These are phyloP conservation scores for Phrynocephalus versicolor DNA, from an alignment of 2,113 vertebrate species.

Conservation along the genomic window DNA sequence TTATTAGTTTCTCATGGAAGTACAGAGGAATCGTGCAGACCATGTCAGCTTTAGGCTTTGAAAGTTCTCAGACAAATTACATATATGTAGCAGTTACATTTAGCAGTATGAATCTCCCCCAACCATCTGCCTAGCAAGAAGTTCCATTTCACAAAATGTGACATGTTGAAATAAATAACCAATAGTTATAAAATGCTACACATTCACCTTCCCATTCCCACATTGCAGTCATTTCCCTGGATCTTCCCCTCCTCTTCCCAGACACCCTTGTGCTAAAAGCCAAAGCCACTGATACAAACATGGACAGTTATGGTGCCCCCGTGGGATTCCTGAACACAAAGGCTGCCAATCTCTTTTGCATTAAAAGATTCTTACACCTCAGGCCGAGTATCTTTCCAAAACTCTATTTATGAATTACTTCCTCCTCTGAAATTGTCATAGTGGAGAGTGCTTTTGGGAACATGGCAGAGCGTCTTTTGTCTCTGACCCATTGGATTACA, in stretches of 20 bases:
- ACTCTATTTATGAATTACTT: neutral
- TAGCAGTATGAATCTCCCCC: neutral
- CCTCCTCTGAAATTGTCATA: neutral
- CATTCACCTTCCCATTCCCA: neutral
- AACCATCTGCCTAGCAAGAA: too few relatives aligned
- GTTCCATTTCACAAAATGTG: neutral
- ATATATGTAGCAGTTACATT: too few relatives aligned
- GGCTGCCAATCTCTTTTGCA: neutral
- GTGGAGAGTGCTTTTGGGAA: neutral
- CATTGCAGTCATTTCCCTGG: neutral
- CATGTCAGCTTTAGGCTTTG: neutral
- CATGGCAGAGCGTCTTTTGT: too few relatives aligned
- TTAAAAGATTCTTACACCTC: neutral
- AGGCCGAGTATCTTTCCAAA: neutral
- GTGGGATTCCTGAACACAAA: too few relatives aligned
- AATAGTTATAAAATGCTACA: neutral
- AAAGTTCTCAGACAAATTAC: neutral
- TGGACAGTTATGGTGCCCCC: neutral
- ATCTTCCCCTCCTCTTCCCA: neutral
- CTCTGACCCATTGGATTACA: too few relatives aligned
- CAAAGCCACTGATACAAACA: neutral
- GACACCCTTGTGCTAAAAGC: neutral
- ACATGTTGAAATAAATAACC: neutral
- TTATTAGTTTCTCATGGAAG: neutral
- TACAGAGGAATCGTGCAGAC: neutral